phyloP scores from a whole-genome alignment of 1,140 invertebrate genomes.

The Gerris buenoi region DNA sequence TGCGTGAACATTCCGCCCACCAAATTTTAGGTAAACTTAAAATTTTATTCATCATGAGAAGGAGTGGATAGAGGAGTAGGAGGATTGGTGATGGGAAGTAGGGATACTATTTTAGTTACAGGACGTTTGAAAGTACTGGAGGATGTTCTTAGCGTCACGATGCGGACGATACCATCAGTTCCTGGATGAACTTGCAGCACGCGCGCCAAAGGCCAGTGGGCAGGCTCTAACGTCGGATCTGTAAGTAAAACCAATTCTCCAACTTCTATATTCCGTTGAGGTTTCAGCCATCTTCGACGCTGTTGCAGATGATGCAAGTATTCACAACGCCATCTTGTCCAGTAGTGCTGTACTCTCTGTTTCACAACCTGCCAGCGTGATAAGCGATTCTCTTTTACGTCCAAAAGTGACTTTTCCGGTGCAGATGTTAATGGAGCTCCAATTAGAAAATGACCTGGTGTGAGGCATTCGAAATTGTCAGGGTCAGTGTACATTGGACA shows the following conservation, averaged over 20 bases:
- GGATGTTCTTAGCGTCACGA: slow-evolving; percentile 25
- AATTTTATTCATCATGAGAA: no score
- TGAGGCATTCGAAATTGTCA: slow-evolving; percentile 12
- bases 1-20: no score
- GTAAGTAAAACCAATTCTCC: slow-evolving; percentile 26
- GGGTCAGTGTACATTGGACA: slow-evolving; percentile 12
- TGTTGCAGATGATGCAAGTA: slow-evolving; percentile 24
- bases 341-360: slow-evolving; percentile 23
- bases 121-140: slow-evolving; percentile 3
- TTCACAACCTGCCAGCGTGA: slow-evolving; percentile 20
- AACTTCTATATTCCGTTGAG: neutral
- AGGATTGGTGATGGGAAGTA: no score
- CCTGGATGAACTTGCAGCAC: slow-evolving; percentile 27
- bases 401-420: slow-evolving; percentile 10
- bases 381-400: slow-evolving; percentile 15
- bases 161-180: slow-evolving; percentile 27
- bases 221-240: slow-evolving; percentile 24
- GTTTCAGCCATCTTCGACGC: slow-evolving; percentile 20
- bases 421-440: slow-evolving; percentile 16
- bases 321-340: slow-evolving; percentile 25
- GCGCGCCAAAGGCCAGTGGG: slow-evolving; percentile 27
- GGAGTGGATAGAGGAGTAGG: no score
- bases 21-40: no score
- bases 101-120: no score
- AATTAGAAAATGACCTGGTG: slow-evolving; percentile 24